Percentiles rank a stretch among this genome's conserved stretches.
phyloP scores from a whole-genome alignment of 2,888 invertebrate species.

The Epistrophe grossulariae region DNA sequence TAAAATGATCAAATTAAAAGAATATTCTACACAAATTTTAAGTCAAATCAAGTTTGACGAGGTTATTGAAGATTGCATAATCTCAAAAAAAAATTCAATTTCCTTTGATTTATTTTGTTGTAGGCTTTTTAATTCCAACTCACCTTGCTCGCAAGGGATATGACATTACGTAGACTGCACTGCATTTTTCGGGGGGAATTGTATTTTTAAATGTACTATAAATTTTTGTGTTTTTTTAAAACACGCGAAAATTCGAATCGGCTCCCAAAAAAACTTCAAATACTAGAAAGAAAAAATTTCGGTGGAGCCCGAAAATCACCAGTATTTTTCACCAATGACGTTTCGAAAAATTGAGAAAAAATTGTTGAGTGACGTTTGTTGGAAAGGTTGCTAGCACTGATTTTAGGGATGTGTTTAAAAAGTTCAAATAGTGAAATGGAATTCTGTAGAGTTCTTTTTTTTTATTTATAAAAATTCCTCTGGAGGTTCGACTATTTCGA shows the following conservation, averaged over 20 bases:
- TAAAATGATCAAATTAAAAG: neutral
- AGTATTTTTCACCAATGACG: slow-evolving; percentile 64
- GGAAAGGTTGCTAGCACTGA: slow-evolving; percentile 13
- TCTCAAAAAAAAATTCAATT: slow-evolving; percentile 12
- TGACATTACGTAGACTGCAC: slow-evolving; percentile 35
- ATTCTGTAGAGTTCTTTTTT: too few species aligned
- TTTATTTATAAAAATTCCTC: too few species aligned
- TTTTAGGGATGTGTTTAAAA: neutral
- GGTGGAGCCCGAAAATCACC: slow-evolving; percentile 46
- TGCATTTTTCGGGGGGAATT: slow-evolving; percentile 28
- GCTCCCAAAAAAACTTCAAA: slow-evolving; percentile 27
- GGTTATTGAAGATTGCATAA: slow-evolving; percentile 74
- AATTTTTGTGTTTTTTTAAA: slow-evolving; percentile 6
- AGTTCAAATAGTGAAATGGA: neutral
- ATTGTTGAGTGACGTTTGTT: slow-evolving; percentile 22
- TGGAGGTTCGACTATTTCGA: too few species aligned
- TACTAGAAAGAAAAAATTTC: slow-evolving; percentile 40
- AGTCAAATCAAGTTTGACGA: slow-evolving; percentile 45
- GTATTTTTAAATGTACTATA: neutral
- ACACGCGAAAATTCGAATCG: slow-evolving; percentile 35
- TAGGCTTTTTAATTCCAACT: slow-evolving; percentile 12
- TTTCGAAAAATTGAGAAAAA: slow-evolving; percentile 33
- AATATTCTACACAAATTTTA: neutral
- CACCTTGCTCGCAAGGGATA: slow-evolving; percentile 52
- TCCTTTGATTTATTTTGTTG: neutral